Evolutionary conservation across 2,113 vertebrate species (phyloP), one percentile per base, ranked within the genome.

Genomic region (Elephas maximus): DNA sequence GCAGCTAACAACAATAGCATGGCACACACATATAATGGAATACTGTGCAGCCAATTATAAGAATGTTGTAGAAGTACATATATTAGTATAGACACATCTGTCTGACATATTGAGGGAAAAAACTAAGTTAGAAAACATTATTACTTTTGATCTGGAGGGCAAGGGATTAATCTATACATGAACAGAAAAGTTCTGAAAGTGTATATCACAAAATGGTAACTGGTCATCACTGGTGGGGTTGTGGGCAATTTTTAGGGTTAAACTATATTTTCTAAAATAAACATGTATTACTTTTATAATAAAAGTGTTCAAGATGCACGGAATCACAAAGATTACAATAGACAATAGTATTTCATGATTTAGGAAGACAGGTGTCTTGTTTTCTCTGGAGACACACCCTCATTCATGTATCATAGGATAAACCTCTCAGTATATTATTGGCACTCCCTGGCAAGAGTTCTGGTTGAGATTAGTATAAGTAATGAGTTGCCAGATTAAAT

Each of bases 191-290:
- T 84, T 92, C 37, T 92, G 28, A 26, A 93, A 92, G 17, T 28
- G 5, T 80, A 80, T 92, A 92, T 45, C n/a, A 88, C 26, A 95
- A 92, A 88, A 77, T 96, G 14, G 17, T 53, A 95, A 95, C 21
- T 78, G 5, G 18, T 86, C 78, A 82, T 83, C 28, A 76, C 14
- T 90, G 53, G 21, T 84, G 81, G 51, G 15, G 81, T 92, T 95
- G 60, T 86, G 11, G 53, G 28, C 7, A 78, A 51, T 78, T 88
- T 78, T 57, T 82, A 83, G 78, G 60, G 3, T 88, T 78, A 81
- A 81, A 95, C 67, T 41, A 17, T 81, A 48, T 86, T 93, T 95
- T 93, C 44, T 87, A 81, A 94, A 90, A 82, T 79, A 95, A 92
- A 69, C 17, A 53, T 89, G 17, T 81, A 91, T 21, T 74, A 21